phyloP scores from a whole-genome alignment of 2,797 vertebrate species.

The Megaceryle alcyon region DNA sequence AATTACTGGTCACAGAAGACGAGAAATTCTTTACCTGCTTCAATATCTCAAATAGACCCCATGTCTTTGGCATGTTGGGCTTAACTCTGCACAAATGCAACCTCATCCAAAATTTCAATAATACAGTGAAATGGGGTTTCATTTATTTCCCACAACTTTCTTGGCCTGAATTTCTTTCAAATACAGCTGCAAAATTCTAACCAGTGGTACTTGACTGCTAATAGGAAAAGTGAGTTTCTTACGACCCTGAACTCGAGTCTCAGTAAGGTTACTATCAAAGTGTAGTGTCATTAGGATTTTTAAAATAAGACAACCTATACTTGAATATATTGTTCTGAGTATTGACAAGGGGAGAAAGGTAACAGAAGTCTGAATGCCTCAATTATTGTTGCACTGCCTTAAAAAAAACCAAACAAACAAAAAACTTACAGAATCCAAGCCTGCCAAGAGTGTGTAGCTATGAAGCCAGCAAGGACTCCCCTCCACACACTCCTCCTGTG shows the following conservation, averaged over 20 bases:
- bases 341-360: background rate
- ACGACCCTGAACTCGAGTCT: background rate
- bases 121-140: background rate
- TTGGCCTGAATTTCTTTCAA: background rate
- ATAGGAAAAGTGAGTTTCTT: background rate
- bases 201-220: background rate
- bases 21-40: background rate
- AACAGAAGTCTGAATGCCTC: background rate
- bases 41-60: background rate
- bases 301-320: background rate
- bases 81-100: background rate
- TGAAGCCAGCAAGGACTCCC: slow-evolving; percentile 18
- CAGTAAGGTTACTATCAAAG: background rate
- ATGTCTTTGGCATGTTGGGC: background rate
- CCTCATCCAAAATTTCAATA: background rate
- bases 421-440: background rate
- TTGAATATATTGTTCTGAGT: background rate
- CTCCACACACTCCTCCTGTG: background rate
- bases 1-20: background rate
- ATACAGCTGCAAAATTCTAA: background rate
- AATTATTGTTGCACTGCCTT: background rate
- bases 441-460: background rate
- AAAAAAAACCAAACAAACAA: background rate
- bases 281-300: background rate
- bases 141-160: background rate